Evolutionary conservation across 2,113 vertebrate species (phyloP), one percentile per base, ranked within the genome.

Genomic region (Petroica traversi): DNA sequence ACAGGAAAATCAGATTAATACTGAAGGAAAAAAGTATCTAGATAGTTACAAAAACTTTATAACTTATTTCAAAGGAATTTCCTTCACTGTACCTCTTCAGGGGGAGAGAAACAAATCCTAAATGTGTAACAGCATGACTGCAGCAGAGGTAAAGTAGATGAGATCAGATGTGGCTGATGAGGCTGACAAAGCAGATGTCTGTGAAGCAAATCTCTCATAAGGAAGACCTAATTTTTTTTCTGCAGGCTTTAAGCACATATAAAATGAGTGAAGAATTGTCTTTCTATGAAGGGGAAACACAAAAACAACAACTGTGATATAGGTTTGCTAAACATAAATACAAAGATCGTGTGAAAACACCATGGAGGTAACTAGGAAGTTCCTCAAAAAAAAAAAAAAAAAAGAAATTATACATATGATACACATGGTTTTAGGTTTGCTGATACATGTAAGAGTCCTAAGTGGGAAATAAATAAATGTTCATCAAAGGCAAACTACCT

Each of bases 281-380:
- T 67, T 85, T 78, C 40, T 69, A 12, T 15, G 10, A 11, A 59
- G 9, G 5, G 22, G 33, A 43, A 67, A 36, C 9, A 57, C 58
- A 62, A 41, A 57, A 8, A 1, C 0, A 18, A 0, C 3, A 43
- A 15, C 19, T 46, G 24, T 58, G 8, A 10, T 59, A n/a, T 1
- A 55, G 3, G 3, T 76, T 76, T 90, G 11, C 4, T 62, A 62
- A 92, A 93, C 72, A 28, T 55, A 41, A 76, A 24, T 25, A 33
- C 54, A 33, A 57, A 64, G 1, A 5, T 34, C 12, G 40, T 38
- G 6, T 59, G 15, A 41, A 84, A 64, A 69, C 11, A 58, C 6
- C 61, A 40, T 66, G 12, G 11, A 85, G 36, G 25, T 79, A 49
- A 52, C 5, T 45, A 33, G 7, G 10, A 86, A 66, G 5, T 34